Percentiles rank a stretch among this genome's conserved stretches.
These are phyloP conservation scores for Chymomyza amoena DNA, from an alignment of 2,888 invertebrate species.

Conservation along the genomic window DNA sequence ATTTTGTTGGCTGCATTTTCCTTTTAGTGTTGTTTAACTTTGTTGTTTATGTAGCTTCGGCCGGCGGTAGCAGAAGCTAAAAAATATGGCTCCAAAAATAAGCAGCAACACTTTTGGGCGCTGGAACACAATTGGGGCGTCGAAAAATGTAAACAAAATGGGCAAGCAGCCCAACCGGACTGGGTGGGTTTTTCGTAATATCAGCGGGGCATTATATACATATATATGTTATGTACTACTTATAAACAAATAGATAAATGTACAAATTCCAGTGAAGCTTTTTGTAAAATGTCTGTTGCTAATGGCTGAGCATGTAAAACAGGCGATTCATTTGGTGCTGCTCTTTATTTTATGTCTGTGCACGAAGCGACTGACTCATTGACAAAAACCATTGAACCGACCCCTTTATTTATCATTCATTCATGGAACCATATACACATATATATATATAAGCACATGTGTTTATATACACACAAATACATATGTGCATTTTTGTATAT, in stretches of 20 bases:
- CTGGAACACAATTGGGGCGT: constrained; percentile 55
- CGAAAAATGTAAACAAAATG: constrained; percentile 58
- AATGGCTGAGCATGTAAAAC: constrained; percentile 32
- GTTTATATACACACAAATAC: constrained; percentile 8
- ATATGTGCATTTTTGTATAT: neutral
- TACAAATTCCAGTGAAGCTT: neutral
- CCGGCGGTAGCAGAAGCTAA: constrained; percentile 22
- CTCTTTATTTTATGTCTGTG: constrained; percentile 11
- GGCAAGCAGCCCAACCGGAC: constrained; percentile 42
- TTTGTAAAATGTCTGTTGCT: constrained; percentile 12
- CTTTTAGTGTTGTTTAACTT: neutral
- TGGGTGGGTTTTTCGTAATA: constrained; percentile 4
- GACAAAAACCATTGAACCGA: constrained; percentile 69
- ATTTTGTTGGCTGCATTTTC: constrained; percentile 3
- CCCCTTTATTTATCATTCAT: constrained; percentile 34
- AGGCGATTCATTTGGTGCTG: constrained; percentile 21
- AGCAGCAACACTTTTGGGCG: constrained; percentile 21
- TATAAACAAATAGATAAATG: neutral
- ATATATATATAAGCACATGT: neutral
- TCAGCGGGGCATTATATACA: neutral
- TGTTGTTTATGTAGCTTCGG: constrained; percentile 50
- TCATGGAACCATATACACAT: constrained; percentile 37
- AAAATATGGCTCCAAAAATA: constrained; percentile 50
- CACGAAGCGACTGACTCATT: constrained; percentile 52
- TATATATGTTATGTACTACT: too few species aligned